Evolutionary conservation across 1,140 invertebrate genomes (phyloP).

Genomic region (Apis laboriosa): DNA sequence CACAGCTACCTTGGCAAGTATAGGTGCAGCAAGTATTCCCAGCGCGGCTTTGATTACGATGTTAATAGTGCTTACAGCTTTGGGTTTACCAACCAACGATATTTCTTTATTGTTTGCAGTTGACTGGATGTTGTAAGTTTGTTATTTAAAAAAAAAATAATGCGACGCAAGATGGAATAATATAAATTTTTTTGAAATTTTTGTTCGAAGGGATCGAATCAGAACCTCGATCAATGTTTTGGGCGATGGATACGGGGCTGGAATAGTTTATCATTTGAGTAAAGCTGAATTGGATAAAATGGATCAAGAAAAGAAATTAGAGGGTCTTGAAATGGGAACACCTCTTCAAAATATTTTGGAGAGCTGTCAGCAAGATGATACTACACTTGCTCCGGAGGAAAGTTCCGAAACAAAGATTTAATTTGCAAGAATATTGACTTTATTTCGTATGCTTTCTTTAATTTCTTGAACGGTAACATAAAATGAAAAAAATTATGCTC

Average conservation of each 20-base stretch:
- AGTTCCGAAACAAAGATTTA: slow-evolving; percentile 65
- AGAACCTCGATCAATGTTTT: slow-evolving; percentile 91
- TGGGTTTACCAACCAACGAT: slow-evolving; percentile 87
- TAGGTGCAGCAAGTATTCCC: slow-evolving; percentile 90
- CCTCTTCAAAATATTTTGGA: slow-evolving; percentile 36
- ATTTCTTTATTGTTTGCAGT: slow-evolving; percentile 88
- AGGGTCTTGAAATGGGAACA: slow-evolving; percentile 67
- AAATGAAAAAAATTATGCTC: slow-evolving; percentile 6
- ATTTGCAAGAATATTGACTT: slow-evolving; percentile 7
- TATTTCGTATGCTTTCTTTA: not conserved
- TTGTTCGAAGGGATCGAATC: slow-evolving; percentile 81
- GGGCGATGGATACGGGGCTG: slow-evolving; percentile 90
- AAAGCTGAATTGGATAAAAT: slow-evolving; percentile 84
- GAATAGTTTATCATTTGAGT: slow-evolving; percentile 89
- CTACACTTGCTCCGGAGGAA: slow-evolving; percentile 9
- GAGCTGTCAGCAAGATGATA: slow-evolving; percentile 1
- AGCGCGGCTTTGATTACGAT: slow-evolving; percentile 89
- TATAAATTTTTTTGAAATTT: not conserved
- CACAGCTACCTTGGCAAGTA: slow-evolving; percentile 88
- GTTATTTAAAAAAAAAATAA: slow-evolving; percentile 3
- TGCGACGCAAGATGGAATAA: not conserved
- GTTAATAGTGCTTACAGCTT: slow-evolving; percentile 88
- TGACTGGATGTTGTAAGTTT: slow-evolving; percentile 89
- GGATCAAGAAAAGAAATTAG: slow-evolving; percentile 74
- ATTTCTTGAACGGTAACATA: not conserved